Percentiles rank a stretch among this genome's conserved stretches.
phyloP scores from a whole-genome alignment of 2,888 invertebrate species.

The Tipula vernalis region DNA sequence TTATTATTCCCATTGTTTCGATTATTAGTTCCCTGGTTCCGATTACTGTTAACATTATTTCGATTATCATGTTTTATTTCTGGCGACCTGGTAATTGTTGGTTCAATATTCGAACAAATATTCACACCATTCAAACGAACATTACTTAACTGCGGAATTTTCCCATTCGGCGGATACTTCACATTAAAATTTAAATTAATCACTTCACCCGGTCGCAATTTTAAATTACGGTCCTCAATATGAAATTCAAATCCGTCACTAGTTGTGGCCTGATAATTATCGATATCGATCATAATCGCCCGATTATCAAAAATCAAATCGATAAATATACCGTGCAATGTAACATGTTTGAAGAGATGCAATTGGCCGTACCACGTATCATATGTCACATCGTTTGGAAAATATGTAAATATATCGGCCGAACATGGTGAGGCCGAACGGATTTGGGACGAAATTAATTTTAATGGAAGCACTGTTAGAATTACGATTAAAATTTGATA shows the following conservation, averaged over 20 bases:
- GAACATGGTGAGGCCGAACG: not conserved
- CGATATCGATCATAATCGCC: not conserved
- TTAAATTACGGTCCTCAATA: not conserved
- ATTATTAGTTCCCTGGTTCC: not conserved
- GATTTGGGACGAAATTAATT: not conserved
- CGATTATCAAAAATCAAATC: conserved; percentile 6
- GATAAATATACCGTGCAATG: not conserved
- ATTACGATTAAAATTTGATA: not conserved
- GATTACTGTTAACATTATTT: not conserved
- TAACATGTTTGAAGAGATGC: not conserved
- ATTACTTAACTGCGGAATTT: not conserved
- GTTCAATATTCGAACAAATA: not conserved
- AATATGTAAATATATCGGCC: not conserved
- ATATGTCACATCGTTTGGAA: not conserved
- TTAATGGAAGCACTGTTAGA: not conserved
- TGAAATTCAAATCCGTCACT: not conserved
- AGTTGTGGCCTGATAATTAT: not conserved
- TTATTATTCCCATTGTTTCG: not conserved
- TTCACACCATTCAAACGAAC: not conserved
- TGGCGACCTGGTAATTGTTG: not conserved
- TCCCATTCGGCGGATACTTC: not conserved
- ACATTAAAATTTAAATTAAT: not conserved
- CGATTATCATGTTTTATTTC: not conserved
- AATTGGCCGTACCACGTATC: not conserved
- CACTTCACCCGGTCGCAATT: not conserved